Conservation (phyloP, 2,113 vertebrate genomes). For the Fulmarus glacialis region DNA sequence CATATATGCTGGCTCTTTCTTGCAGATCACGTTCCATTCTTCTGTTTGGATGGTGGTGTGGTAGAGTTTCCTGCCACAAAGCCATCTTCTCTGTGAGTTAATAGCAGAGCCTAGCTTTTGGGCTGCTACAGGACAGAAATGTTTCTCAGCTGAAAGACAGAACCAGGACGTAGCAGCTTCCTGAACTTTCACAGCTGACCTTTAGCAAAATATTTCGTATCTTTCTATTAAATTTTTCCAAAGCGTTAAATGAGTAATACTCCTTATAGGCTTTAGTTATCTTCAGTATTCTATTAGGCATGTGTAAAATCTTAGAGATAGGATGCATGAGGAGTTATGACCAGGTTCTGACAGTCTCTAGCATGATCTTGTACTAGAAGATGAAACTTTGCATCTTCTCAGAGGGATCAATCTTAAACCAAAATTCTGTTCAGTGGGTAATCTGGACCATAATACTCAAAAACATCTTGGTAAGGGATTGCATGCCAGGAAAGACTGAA, state of each 20-base stretch:
- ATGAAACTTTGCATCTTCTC: background rate
- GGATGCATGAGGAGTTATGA: background rate
- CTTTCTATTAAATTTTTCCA: background rate
- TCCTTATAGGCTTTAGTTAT: background rate
- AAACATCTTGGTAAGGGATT: background rate
- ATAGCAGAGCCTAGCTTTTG: background rate
- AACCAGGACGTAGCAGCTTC: background rate
- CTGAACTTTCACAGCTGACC: background rate
- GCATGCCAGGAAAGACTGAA: background rate
- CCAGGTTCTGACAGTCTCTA: background rate
- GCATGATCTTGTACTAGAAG: background rate
- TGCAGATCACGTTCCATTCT: background rate
- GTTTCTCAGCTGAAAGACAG: background rate
- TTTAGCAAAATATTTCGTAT: background rate
- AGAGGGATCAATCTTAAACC: background rate
- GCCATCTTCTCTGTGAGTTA: background rate
- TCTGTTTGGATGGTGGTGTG: background rate
- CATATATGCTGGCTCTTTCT: background rate
- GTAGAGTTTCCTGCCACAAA: background rate
- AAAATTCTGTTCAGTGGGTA: background rate
- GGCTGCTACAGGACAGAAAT: background rate
- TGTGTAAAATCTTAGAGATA: background rate
- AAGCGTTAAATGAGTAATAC: background rate
- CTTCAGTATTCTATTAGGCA: background rate
- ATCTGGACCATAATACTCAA: background rate